These are phyloP conservation scores for Falco biarmicus DNA, from an alignment of 2,797 vertebrate species.

Conservation along the genomic window DNA sequence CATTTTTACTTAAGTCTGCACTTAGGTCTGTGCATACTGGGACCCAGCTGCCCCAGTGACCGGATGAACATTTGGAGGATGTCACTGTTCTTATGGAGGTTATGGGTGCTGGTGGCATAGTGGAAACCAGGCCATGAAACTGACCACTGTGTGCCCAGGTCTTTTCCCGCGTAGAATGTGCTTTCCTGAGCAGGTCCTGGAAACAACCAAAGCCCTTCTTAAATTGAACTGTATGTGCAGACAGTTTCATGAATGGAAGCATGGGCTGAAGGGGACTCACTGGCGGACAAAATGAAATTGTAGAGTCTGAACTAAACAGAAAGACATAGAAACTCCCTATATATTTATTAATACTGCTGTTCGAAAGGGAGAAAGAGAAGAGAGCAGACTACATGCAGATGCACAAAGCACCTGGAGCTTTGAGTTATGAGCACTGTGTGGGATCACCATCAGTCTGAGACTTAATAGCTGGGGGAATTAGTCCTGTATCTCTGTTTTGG, in stretches of 20 bases:
- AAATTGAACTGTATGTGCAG: not conserved
- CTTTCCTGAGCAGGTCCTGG: not conserved
- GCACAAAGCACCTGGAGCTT: not conserved
- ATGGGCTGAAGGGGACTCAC: not conserved
- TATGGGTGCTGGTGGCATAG: not conserved
- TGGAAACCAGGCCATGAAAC: not conserved
- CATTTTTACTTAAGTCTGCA: not conserved
- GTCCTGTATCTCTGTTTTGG: not conserved
- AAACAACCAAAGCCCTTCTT: not conserved
- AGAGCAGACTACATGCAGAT: not conserved
- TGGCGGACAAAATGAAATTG: not conserved
- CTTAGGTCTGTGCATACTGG: not conserved
- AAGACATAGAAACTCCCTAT: not conserved
- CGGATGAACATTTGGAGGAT: not conserved
- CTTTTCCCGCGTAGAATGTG: fast-evolving
- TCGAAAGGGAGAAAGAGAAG: not conserved
- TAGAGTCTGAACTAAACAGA: not conserved
- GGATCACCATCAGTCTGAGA: not conserved
- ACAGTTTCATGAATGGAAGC: not conserved
- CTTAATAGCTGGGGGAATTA: not conserved
- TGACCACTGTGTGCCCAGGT: fast-evolving
- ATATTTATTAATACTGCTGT: not conserved
- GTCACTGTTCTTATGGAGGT: not conserved
- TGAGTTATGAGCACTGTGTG: not conserved
- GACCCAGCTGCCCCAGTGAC: not conserved